phyloP scores from a whole-genome alignment of 2,113 vertebrate genomes.

The Synchiropus splendidus region DNA sequence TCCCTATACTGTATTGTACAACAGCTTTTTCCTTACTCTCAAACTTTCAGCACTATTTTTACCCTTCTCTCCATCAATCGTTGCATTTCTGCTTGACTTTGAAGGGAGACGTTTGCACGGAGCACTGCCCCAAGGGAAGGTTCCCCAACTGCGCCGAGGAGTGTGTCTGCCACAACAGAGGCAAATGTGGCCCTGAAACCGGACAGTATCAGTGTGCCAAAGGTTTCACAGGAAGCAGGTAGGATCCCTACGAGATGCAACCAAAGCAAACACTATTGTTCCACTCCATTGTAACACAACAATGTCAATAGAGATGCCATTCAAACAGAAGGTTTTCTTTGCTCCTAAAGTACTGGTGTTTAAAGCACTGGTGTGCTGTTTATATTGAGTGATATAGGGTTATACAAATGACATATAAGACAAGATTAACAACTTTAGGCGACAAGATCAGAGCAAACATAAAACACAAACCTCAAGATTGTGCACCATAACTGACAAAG shows the following conservation, averaged over 20 bases:
- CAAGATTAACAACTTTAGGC: too few species aligned
- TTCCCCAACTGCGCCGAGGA: constrained; percentile 69
- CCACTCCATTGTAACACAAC: too few species aligned
- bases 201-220: constrained; percentile 74
- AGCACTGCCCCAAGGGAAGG: constrained; percentile 69
- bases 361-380: background rate
- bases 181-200: constrained; percentile 66
- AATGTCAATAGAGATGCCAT: too few species aligned
- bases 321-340: too few species aligned
- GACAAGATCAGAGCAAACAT: too few species aligned
- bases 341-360: background rate
- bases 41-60: background rate
- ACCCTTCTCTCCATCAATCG: background rate
- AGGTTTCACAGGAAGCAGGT: constrained; percentile 71
- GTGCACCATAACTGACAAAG: too few species aligned
- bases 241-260: background rate
- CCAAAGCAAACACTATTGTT: too few species aligned
- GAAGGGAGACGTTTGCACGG: constrained; percentile 78
- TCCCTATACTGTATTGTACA: background rate
- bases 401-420: too few species aligned
- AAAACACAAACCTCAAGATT: too few species aligned
- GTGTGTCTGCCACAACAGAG: constrained; percentile 78
- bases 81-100: background rate
- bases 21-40: too few species aligned
- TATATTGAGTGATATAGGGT: too few species aligned